A percentile compares a stretch with the other conserved stretches of the same genome.
Evolutionary conservation across 2,113 vertebrate species (phyloP).

Genomic region (Anguilla rostrata): DNA sequence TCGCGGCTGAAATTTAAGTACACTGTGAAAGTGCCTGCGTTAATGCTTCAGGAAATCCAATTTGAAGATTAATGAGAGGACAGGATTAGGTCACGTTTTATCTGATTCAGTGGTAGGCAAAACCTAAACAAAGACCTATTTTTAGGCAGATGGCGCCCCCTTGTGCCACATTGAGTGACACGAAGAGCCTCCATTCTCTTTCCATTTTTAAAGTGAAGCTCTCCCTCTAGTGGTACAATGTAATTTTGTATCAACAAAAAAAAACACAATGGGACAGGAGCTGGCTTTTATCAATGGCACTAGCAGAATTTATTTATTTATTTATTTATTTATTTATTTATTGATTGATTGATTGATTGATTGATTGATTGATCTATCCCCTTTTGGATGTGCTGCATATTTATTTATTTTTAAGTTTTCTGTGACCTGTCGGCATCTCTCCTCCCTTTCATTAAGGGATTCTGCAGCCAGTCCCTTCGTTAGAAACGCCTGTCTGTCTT

Average conservation of each 20-base stretch:
- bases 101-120: constrained; percentile 20
- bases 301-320: no score
- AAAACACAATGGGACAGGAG: background rate
- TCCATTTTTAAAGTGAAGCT: background rate
- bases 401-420: background rate
- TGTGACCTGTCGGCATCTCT: background rate
- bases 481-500: background rate
- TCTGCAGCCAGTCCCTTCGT: background rate
- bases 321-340: no score
- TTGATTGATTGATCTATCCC: no score
- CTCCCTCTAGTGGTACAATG: constrained; percentile 29
- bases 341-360: no score
- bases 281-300: background rate
- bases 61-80: background rate
- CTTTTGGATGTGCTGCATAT: no score
- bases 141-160: constrained; percentile 32
- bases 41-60: background rate
- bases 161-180: constrained; percentile 33
- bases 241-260: background rate
- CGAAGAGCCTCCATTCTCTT: background rate
- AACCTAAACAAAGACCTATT: constrained; percentile 12
- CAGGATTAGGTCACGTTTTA: background rate
- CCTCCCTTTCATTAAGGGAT: background rate
- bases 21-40: background rate
- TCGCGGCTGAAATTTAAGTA: background rate